Evolutionary conservation across 2,888 invertebrate genomes (phyloP).

Genomic region (Dilophus febrilis): DNA sequence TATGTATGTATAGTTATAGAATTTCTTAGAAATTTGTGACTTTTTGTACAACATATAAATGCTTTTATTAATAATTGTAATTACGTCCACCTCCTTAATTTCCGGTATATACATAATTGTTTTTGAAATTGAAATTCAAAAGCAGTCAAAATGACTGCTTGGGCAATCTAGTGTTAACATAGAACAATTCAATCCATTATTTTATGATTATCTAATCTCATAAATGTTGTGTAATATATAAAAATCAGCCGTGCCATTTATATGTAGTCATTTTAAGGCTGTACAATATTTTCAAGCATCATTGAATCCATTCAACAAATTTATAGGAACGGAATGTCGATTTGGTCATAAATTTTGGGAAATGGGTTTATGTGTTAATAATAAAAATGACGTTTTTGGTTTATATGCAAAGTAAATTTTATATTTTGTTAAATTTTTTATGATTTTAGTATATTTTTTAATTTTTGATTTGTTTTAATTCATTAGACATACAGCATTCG

Average conservation of each 20-base stretch:
- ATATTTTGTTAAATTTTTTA: background rate
- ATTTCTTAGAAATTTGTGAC: no score
- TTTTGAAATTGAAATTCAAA: no score
- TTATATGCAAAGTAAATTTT: conserved; percentile 1
- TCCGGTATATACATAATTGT: no score
- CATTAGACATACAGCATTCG: background rate
- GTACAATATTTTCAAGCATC: conserved; percentile 1
- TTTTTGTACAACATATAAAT: no score
- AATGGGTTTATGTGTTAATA: background rate
- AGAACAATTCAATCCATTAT: no score
- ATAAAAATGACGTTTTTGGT: background rate
- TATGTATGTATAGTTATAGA: no score
- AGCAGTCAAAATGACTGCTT: no score
- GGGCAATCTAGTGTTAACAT: no score
- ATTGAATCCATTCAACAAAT: background rate
- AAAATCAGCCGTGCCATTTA: background rate
- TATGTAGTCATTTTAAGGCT: conserved; percentile 2
- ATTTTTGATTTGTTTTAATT: no score
- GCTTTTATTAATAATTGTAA: no score
- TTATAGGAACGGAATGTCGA: background rate
- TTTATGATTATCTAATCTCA: background rate
- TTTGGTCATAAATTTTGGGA: background rate
- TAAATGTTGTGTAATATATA: background rate
- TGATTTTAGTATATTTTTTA: background rate
- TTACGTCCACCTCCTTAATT: no score